Base-by-base conservation (phyloP, 1,140 invertebrate species). In the Drosophila fuyamai region DNA sequence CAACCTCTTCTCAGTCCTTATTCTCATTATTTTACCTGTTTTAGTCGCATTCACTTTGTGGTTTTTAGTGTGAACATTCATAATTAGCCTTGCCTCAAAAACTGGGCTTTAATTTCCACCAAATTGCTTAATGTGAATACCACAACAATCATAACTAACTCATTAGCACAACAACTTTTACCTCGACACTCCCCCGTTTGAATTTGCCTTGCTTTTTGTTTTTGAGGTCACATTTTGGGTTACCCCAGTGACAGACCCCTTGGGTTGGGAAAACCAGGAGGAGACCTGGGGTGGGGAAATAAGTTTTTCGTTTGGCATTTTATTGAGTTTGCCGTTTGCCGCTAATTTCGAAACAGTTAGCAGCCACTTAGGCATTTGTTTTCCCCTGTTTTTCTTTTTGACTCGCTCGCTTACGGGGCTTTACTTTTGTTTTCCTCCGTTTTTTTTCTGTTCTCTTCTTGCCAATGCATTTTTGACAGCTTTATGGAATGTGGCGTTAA, bases 211-310 rank as follows among this genome's bases (percentile, higher is more conserved):
- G 13, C 35, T 27, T 9, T 23, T 16, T 41, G 43, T 40, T 76
- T 86, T 80, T 85, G 78, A 76, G 82, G 82, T 85, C 79, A 88
- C 83, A 77, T 58, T 86, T 86, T 68, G 74, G 78, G 74, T 86
- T 80, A 61, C 72, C 81, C 73, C 76, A 76, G 58, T 85, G 82
- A 81, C 67, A 75, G 80, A 32, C 14, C 36, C 14, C 5, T 29
- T 48, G 23, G 46, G 23, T 29, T 29, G 44, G n/a, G 36, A n/a
- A 29, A 8, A 38, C 12, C 3, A 32, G 10, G 6, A 47, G 40
- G 55, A 38, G 32, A 14, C 29, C n/a, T 0, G 40, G 16, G 23
- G n/a, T 8, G 36, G 57, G 63, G 50, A 68, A 68, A 68, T 68
- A 32, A 47, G 36, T 46, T 53, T 47, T 54, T 78, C 47, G 63